A percentile compares a stretch with the other conserved stretches of the same genome.
phyloP scores from a whole-genome alignment of 2,888 invertebrate species.

The Nephrotoma guestfalica region DNA sequence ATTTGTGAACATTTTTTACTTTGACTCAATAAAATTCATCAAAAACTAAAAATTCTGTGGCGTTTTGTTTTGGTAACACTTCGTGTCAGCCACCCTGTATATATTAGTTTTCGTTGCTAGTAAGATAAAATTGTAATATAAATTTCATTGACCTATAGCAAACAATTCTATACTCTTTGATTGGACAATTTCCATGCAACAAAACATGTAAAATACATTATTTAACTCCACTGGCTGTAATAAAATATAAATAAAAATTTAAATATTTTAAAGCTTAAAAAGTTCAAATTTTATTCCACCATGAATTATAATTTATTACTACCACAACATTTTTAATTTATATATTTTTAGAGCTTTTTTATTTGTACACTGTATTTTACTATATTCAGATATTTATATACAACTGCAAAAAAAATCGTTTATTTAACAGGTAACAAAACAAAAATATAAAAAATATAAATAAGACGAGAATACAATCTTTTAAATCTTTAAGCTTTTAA shows the following conservation, averaged over 20 bases:
- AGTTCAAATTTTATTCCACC: neutral
- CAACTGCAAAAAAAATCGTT: neutral
- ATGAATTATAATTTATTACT: neutral
- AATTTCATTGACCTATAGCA: no score
- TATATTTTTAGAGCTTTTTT: neutral
- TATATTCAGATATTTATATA: neutral
- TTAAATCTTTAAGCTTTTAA: neutral
- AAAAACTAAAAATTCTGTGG: no score
- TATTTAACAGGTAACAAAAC: neutral
- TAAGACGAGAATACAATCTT: neutral
- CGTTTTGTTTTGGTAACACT: no score
- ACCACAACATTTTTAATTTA: neutral
- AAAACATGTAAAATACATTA: neutral
- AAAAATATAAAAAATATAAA: neutral
- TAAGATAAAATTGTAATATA: no score
- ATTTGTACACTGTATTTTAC: neutral
- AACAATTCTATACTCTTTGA: neutral
- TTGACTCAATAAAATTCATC: no score
- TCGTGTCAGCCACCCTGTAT: no score
- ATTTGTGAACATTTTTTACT: no score
- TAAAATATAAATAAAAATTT: neutral
- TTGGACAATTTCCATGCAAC: neutral
- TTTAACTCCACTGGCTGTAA: neutral
- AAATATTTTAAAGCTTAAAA: neutral
- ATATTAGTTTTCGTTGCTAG: no score